phyloP scores from a whole-genome alignment of 92 coral and sea anemone species.

The Porites evermanni region DNA sequence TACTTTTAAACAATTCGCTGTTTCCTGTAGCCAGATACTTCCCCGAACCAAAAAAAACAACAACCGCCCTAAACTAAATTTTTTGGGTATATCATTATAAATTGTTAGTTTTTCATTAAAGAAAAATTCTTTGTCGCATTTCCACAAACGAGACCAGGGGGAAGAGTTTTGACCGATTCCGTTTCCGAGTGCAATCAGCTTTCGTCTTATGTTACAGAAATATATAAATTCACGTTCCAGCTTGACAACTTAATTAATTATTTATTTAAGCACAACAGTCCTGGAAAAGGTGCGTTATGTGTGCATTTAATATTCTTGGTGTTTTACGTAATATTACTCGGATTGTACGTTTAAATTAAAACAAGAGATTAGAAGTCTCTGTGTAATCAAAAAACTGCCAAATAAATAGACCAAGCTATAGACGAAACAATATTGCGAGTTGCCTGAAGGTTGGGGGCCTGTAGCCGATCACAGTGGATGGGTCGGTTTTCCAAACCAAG shows the following conservation, averaged over 20 bases:
- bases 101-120: not conserved
- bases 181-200: not conserved
- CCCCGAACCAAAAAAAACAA: too few species aligned
- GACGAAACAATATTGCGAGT: not conserved
- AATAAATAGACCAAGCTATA: not conserved
- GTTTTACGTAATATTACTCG: not conserved
- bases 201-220: not conserved
- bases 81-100: too few species aligned
- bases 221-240: not conserved
- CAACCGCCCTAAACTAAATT: too few species aligned
- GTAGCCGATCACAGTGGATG: not conserved
- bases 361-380: conserved; percentile 1
- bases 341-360: conserved; percentile 7
- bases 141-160: not conserved
- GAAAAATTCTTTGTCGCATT: conserved; percentile 13
- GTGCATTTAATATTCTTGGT: not conserved
- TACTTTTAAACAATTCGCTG: too few species aligned
- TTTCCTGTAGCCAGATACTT: too few species aligned
- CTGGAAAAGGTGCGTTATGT: not conserved
- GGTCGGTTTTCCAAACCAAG: not conserved
- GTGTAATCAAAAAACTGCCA: conserved; percentile 8
- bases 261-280: not conserved
- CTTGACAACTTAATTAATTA: not conserved
- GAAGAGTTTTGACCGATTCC: not conserved
- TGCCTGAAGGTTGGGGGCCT: not conserved